phyloP scores from a whole-genome alignment of 2,113 vertebrate species.

The Bufo gargarizans region DNA sequence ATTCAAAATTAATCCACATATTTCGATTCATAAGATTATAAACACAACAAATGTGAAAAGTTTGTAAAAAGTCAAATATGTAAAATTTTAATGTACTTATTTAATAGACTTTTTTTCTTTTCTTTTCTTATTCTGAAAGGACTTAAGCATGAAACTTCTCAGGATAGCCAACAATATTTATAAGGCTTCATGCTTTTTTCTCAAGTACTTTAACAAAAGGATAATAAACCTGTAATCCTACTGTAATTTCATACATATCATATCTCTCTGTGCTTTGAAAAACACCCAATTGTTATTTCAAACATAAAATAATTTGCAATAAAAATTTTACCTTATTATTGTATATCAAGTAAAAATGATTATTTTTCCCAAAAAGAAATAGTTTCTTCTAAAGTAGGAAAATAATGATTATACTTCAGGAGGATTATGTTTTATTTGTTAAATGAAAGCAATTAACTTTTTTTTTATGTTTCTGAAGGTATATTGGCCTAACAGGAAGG shows the following conservation, averaged over 20 bases:
- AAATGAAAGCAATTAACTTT: slow-evolving; percentile 51
- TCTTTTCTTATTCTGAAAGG: not conserved
- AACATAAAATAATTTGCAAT: slow-evolving; percentile 37
- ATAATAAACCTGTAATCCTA: slow-evolving; percentile 49
- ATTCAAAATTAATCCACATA: not conserved
- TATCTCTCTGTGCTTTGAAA: slow-evolving; percentile 22
- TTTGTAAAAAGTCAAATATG: not conserved
- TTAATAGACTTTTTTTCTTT: not conserved
- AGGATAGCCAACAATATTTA: slow-evolving; percentile 12
- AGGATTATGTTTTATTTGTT: slow-evolving; percentile 49
- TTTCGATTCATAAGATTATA: not conserved
- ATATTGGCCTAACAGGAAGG: slow-evolving; percentile 8
- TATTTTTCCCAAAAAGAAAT: slow-evolving; percentile 18
- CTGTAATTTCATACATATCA: slow-evolving; percentile 10
- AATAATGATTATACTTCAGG: slow-evolving; percentile 47
- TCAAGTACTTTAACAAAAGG: slow-evolving; percentile 40
- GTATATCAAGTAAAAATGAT: slow-evolving; percentile 9
- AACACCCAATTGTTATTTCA: slow-evolving; percentile 27
- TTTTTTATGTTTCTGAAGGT: slow-evolving; percentile 36
- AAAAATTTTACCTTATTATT: slow-evolving; percentile 38
- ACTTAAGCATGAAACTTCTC: not conserved
- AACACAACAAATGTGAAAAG: not conserved
- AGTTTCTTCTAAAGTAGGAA: slow-evolving; percentile 26
- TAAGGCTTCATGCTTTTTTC: not conserved
- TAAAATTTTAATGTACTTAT: not conserved